Evolutionary conservation across 2,888 invertebrate genomes (phyloP).

Genomic region (Drosophila birchii): DNA sequence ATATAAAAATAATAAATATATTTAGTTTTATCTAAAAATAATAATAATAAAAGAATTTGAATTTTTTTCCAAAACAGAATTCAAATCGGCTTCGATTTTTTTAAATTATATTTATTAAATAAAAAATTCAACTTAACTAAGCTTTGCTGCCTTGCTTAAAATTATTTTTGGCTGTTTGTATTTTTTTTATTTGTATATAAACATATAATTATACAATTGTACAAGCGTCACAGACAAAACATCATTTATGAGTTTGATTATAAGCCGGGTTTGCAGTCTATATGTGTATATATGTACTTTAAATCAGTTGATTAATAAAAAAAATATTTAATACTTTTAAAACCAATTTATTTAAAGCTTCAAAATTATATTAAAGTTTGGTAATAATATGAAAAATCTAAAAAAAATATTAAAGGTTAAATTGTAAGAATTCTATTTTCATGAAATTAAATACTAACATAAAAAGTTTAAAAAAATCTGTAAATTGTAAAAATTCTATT

Average conservation of each 20-base stretch:
- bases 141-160: not conserved
- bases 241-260: constrained; percentile 22
- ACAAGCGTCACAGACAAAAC: not conserved
- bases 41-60: no score
- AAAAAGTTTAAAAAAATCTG: not conserved
- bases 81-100: no score
- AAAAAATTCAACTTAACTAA: no score
- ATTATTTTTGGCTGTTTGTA: not conserved
- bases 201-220: not conserved
- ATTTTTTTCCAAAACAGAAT: no score
- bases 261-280: constrained; percentile 10
- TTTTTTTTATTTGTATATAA: not conserved
- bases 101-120: no score
- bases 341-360: no score
- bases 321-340: not conserved
- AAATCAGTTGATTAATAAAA: constrained; percentile 3
- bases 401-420: no score
- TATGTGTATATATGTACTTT: not conserved
- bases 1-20: no score
- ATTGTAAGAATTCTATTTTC: not conserved
- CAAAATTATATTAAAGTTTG: no score
- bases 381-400: not conserved
- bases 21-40: no score
- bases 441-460: not conserved
- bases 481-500: not conserved